Evolutionary conservation across 2,888 invertebrate genomes (phyloP).

Genomic region (Cordilura impudica): DNA sequence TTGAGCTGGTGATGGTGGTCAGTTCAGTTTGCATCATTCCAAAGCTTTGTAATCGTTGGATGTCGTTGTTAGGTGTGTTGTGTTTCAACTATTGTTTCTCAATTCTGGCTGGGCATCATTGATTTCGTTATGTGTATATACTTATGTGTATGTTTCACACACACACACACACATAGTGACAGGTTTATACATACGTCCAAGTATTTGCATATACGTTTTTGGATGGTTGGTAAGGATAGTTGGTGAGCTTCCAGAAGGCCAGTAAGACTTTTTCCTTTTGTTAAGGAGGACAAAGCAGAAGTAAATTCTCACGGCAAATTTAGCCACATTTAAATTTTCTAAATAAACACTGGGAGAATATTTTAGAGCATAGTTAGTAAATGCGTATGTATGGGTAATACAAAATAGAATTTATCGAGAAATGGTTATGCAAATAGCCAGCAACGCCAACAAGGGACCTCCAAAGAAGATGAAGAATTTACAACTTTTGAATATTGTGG

Average conservation of each 20-base stretch:
- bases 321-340: slow-evolving; percentile 46
- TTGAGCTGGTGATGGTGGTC: slow-evolving; percentile 45
- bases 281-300: slow-evolving; percentile 22
- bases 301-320: slow-evolving; percentile 52
- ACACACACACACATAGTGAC: not conserved
- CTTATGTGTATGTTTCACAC: not conserved
- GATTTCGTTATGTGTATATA: slow-evolving; percentile 53
- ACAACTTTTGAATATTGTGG: slow-evolving; percentile 71
- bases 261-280: slow-evolving; percentile 31
- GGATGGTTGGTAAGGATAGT: slow-evolving; percentile 40
- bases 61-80: slow-evolving; percentile 52
- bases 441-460: slow-evolving; percentile 67
- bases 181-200: slow-evolving; percentile 8
- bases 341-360: slow-evolving; percentile 31
- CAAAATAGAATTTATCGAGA: slow-evolving; percentile 43
- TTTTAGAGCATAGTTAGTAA: slow-evolving; percentile 10
- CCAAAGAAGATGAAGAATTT: slow-evolving; percentile 66
- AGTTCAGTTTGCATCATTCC: slow-evolving; percentile 45
- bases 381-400: slow-evolving; percentile 28
- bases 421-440: slow-evolving; percentile 56
- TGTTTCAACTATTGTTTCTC: slow-evolving; percentile 58
- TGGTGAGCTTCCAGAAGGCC: slow-evolving; percentile 41
- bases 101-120: slow-evolving; percentile 61
- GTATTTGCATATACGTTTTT: slow-evolving; percentile 20
- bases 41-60: slow-evolving; percentile 44